phyloP scores from a whole-genome alignment of 2,888 invertebrate genomes.

The Adelphocoris suturalis region DNA sequence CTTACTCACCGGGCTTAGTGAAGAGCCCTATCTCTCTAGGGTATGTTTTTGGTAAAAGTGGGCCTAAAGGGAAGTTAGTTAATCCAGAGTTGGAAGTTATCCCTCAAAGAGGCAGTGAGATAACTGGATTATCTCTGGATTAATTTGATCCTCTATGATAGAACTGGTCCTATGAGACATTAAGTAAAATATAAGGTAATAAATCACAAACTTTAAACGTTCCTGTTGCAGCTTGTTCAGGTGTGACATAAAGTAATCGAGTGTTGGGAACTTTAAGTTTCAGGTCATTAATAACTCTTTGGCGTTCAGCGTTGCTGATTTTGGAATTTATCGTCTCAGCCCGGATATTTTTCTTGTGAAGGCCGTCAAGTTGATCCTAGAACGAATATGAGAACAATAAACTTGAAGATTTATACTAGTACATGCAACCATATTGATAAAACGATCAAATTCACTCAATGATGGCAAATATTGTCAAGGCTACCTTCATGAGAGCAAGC shows the following conservation, averaged over 20 bases:
- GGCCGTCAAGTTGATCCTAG: slow-evolving; percentile 94
- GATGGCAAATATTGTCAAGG: not conserved
- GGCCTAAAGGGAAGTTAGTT: too few species aligned
- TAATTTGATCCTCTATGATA: too few species aligned
- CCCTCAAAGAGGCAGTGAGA: too few species aligned
- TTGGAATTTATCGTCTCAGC: slow-evolving; percentile 97
- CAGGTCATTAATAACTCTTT: slow-evolving; percentile 88
- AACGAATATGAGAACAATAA: slow-evolving; percentile 72
- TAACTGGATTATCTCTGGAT: too few species aligned
- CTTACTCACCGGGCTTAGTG: too few species aligned
- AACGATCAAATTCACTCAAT: not conserved
- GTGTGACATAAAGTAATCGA: slow-evolving; percentile 95
- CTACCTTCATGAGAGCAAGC: slow-evolving; percentile 93
- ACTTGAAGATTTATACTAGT: not conserved
- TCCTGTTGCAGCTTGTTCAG: slow-evolving; percentile 94
- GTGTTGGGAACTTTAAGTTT: slow-evolving; percentile 86
- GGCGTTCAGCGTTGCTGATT: slow-evolving; percentile 87
- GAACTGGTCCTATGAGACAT: too few species aligned
- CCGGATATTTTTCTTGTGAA: slow-evolving; percentile 86
- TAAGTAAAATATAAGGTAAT: too few species aligned
- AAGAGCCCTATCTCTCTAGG: too few species aligned
- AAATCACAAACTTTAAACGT: slow-evolving; percentile 82
- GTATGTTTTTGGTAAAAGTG: too few species aligned
- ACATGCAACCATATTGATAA: not conserved
- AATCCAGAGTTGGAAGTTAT: too few species aligned